Evolutionary conservation across 2,113 vertebrate genomes (phyloP), one percentile per base, ranked within the genome.

Genomic region (Alaudala cheleensis): DNA sequence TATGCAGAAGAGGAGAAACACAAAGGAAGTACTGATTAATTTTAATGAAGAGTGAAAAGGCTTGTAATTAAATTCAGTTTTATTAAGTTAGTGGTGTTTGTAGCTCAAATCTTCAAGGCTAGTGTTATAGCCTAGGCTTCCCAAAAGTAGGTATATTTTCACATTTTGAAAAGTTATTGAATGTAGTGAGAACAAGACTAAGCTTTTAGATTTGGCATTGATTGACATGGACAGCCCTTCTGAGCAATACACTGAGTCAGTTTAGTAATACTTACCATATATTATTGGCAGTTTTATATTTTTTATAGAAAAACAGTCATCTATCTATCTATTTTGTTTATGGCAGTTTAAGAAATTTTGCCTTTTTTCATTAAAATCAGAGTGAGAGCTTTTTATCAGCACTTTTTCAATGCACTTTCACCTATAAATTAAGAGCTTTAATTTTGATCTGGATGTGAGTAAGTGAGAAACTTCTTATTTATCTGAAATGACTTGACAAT

Each of bases 11-110:
- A 92, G 67, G 24, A 94, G 58, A 95, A 96, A 88, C 45, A 94
- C 95, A 86, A 90, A 90, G 33, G 80, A 95, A 95, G 86, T 71
- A 83, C n/a, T 95, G 81, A 96, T 96, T 94, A 93, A 96, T 94
- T 97, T 97, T 95, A 96, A 97, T 91, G 67, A 44, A 87, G 89
- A 86, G 64, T 97, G 64, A 94, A 97, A 97, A 93, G 81, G 80
- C 72, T 64, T 86, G 61, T 85, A 96, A 93, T 96, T 97, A 96
- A 92, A 93, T 70, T 84, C 56, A 72, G 39, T 65, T 95, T 95
- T 87, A 74, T 74, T 94, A 89, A 95, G 69, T 96, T 95, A 90
- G 8, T 61, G 14, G 82, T 93, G 31, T 34, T 96, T 50, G 57
- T 92, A n/a, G 9, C 47, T 95, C 49, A 86, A 56, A 91, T 56